Conservation (phyloP, 2,888 invertebrate species). For the Lingula anatina region DNA sequence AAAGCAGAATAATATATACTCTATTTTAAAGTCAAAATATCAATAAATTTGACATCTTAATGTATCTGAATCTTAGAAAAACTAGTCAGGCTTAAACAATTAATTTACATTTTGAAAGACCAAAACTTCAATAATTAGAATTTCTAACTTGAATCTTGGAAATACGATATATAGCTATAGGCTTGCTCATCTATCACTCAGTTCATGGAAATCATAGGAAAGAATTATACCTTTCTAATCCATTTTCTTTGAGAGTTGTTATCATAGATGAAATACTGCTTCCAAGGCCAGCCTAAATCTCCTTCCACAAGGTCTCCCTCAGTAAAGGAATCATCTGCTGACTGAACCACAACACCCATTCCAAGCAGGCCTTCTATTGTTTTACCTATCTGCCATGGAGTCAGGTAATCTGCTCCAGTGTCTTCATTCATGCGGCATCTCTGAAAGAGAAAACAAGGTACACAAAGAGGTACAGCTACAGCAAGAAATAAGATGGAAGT, state of each 20-base stretch:
- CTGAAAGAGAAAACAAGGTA: conserved; percentile 19
- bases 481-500: too few species aligned
- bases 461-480: background rate
- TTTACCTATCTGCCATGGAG: conserved; percentile 38
- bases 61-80: background rate
- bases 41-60: too few species aligned
- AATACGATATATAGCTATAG: too few species aligned
- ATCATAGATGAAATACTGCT: conserved; percentile 21
- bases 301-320: conserved; percentile 30
- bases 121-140: too few species aligned
- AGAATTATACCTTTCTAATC: too few species aligned
- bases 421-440: conserved; percentile 50
- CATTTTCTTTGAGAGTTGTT: too few species aligned
- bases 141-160: too few species aligned
- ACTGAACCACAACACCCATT: conserved; percentile 34
- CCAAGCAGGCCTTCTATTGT: conserved; percentile 46
- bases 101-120: too few species aligned
- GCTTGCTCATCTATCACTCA: too few species aligned
- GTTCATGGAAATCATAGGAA: too few species aligned
- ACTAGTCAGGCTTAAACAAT: too few species aligned
- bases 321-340: conserved; percentile 18
- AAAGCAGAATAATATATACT: background rate
- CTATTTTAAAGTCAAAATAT: background rate
- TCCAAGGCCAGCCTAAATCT: conserved; percentile 40
- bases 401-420: conserved; percentile 50